Percentiles rank a stretch among this genome's conserved stretches.
phyloP scores from a whole-genome alignment of 2,888 invertebrate species.

The Eristalis arbustorum region DNA sequence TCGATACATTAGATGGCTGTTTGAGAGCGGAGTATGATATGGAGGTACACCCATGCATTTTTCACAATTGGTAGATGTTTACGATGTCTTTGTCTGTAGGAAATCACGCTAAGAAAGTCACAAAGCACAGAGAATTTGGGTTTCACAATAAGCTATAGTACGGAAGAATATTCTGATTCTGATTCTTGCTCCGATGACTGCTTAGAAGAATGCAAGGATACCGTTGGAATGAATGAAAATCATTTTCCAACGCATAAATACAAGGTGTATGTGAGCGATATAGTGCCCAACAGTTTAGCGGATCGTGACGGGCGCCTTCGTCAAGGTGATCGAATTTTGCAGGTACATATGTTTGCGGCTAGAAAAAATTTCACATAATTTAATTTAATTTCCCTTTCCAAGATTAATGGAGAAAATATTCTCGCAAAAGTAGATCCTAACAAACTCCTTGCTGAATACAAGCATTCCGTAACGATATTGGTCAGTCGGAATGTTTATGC shows the following conservation, averaged over 20 bases:
- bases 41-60: constrained; percentile 77
- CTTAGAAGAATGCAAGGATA: constrained; percentile 1
- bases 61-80: background rate
- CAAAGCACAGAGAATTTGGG: constrained; percentile 83
- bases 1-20: constrained; percentile 77
- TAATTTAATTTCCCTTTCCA: background rate
- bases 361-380: background rate
- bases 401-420: constrained; percentile 83
- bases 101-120: constrained; percentile 83
- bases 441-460: constrained; percentile 81
- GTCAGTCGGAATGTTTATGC: constrained; percentile 82
- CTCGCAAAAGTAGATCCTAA: constrained; percentile 82
- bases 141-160: constrained; percentile 85
- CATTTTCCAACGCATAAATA: constrained; percentile 80
- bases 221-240: background rate
- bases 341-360: constrained; percentile 75
- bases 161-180: constrained; percentile 75
- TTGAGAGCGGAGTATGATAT: constrained; percentile 81
- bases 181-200: constrained; percentile 52
- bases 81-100: constrained; percentile 77
- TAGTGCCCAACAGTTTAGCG: constrained; percentile 82
- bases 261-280: constrained; percentile 85
- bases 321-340: constrained; percentile 83
- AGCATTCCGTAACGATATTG: constrained; percentile 82
- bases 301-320: constrained; percentile 82